These are phyloP conservation scores for Dinocampus coccinellae DNA, from an alignment of 2,888 invertebrate genomes.

Conservation along the genomic window DNA sequence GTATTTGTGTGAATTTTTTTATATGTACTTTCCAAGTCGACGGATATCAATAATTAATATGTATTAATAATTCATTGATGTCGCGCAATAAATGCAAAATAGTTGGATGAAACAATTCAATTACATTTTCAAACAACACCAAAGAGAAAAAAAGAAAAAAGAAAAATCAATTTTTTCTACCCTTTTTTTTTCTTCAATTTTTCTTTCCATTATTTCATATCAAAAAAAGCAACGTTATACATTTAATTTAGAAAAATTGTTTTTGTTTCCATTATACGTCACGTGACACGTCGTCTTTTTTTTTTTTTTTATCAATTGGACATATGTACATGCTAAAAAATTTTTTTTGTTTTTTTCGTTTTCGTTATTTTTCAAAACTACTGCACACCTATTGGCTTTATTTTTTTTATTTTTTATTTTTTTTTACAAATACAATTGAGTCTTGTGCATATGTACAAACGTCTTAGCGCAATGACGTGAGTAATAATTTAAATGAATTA, in stretches of 20 bases:
- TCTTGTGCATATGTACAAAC: slow-evolving; percentile 17
- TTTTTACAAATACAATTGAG: slow-evolving; percentile 31
- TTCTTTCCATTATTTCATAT: neutral
- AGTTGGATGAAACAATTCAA: neutral
- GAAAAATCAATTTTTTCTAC: neutral
- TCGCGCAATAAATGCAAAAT: neutral
- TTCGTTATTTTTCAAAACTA: slow-evolving; percentile 58
- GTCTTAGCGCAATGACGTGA: neutral
- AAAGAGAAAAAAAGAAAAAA: slow-evolving; percentile 7
- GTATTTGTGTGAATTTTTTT: neutral
- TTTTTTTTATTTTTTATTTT: too few relatives aligned
- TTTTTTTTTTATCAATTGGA: slow-evolving; percentile 55
- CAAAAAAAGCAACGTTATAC: slow-evolving; percentile 24
- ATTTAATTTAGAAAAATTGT: slow-evolving; percentile 11
- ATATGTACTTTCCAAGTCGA: neutral
- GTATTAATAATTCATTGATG: neutral
- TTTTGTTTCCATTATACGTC: neutral
- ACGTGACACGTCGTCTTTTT: slow-evolving; percentile 41
- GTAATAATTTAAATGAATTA: neutral
- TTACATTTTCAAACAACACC: too few relatives aligned
- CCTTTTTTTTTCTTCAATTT: neutral
- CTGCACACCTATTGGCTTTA: slow-evolving; percentile 62
- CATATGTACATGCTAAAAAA: slow-evolving; percentile 66
- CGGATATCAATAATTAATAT: neutral
- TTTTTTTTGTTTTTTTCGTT: slow-evolving; percentile 28